These are phyloP conservation scores for Danaus chrysippus DNA, from an alignment of 2,888 invertebrate genomes.

Conservation along the genomic window DNA sequence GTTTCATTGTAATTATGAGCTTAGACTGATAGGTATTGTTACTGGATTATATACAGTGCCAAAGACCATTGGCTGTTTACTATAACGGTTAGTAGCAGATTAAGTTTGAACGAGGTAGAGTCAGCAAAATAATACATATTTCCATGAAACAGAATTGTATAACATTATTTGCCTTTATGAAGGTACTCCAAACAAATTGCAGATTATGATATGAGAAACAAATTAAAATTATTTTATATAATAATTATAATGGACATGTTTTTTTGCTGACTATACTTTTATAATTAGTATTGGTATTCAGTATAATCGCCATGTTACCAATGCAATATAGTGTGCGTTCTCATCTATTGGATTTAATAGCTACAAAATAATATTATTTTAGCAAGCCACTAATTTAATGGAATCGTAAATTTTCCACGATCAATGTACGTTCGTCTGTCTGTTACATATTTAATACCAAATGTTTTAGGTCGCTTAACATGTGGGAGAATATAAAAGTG, in stretches of 20 bases:
- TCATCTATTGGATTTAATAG: no score
- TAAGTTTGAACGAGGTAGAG: conserved; percentile 16
- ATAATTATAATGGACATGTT: not conserved
- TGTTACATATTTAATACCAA: no score
- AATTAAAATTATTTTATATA: not conserved
- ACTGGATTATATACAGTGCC: conserved; percentile 25
- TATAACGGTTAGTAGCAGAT: conserved; percentile 21
- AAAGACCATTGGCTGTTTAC: conserved; percentile 26
- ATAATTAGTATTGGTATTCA: not conserved
- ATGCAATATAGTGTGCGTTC: not conserved
- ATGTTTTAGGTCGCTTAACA: no score
- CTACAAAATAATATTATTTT: no score
- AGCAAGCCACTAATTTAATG: no score
- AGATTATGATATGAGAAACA: not conserved
- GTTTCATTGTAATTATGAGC: conserved; percentile 14
- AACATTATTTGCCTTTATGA: not conserved
- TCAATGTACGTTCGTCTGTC: no score
- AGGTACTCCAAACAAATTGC: not conserved
- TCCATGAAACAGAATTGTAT: no score
- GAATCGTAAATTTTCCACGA: no score
- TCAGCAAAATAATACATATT: conserved; percentile 8
- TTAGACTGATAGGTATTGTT: conserved; percentile 19
- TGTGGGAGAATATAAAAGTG: no score
- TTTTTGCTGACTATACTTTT: not conserved
- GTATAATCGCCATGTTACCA: conserved; percentile 1